phyloP scores from a whole-genome alignment of 2,113 vertebrate species.

The Talpa occidentalis region DNA sequence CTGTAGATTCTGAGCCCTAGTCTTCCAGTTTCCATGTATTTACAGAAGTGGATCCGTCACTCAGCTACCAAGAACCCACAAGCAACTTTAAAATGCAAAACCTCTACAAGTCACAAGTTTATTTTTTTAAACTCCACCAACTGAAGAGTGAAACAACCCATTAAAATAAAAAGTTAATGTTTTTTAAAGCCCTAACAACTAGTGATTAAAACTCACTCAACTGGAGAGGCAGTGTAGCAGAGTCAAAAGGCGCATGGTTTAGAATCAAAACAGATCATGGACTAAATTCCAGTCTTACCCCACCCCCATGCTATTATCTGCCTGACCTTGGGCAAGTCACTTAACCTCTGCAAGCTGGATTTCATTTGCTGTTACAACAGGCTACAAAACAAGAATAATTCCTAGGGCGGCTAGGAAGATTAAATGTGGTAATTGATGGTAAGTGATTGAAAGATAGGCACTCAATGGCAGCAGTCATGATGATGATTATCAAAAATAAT shows the following conservation, averaged over 20 bases:
- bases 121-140: background rate
- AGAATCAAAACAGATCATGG: background rate
- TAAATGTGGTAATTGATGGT: background rate
- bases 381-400: background rate
- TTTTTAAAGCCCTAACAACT: background rate
- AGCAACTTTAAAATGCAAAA: background rate
- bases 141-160: background rate
- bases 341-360: background rate
- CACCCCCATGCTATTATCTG: background rate
- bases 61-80: background rate
- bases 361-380: background rate
- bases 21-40: rapidly evolving
- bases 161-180: slow-evolving; percentile 33
- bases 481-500: background rate
- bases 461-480: background rate
- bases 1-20: background rate
- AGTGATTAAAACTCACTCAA: slow-evolving; percentile 56
- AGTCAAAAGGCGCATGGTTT: background rate
- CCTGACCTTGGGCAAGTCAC: background rate
- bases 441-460: background rate
- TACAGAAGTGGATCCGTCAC: background rate
- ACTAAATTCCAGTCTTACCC: background rate
- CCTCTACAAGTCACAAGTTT: background rate
- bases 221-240: background rate
- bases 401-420: background rate